A percentile compares a stretch with the other conserved stretches of the same genome.
These are phyloP conservation scores for Alaudala cheleensis DNA, from an alignment of 2,113 vertebrate species.

Conservation along the genomic window DNA sequence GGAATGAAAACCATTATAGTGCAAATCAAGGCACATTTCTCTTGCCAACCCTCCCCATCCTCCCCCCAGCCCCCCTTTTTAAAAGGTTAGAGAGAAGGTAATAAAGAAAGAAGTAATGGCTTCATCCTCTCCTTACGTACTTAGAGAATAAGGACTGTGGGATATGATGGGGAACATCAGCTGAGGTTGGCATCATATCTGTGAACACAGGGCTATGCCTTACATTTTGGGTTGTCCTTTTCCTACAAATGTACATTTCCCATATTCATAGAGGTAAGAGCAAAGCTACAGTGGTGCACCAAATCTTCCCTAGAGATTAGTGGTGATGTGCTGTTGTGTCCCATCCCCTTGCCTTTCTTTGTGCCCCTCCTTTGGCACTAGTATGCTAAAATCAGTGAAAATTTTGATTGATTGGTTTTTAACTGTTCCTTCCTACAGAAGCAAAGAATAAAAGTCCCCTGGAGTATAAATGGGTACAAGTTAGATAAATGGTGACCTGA, in stretches of 20 bases:
- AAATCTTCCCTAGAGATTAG: background rate
- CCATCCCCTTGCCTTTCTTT: background rate
- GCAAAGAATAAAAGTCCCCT: background rate
- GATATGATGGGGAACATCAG: background rate
- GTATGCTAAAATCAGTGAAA: background rate
- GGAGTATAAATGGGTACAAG: background rate
- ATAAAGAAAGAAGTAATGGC: background rate
- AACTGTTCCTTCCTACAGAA: background rate
- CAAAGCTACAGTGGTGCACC: background rate
- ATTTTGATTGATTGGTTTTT: background rate
- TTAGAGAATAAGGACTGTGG: background rate
- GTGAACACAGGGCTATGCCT: background rate
- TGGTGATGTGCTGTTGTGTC: background rate
- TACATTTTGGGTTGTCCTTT: background rate
- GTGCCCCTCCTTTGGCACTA: background rate
- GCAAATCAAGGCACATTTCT: background rate
- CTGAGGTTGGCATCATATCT: background rate
- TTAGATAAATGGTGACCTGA: background rate
- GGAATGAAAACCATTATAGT: background rate
- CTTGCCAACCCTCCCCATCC: background rate
- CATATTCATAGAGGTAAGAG: background rate
- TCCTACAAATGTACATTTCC: background rate
- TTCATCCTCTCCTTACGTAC: background rate
- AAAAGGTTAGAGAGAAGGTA: background rate
- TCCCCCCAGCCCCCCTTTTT: fast-evolving